Conservation (phyloP, 2,888 invertebrate species). For the Labia minor region DNA sequence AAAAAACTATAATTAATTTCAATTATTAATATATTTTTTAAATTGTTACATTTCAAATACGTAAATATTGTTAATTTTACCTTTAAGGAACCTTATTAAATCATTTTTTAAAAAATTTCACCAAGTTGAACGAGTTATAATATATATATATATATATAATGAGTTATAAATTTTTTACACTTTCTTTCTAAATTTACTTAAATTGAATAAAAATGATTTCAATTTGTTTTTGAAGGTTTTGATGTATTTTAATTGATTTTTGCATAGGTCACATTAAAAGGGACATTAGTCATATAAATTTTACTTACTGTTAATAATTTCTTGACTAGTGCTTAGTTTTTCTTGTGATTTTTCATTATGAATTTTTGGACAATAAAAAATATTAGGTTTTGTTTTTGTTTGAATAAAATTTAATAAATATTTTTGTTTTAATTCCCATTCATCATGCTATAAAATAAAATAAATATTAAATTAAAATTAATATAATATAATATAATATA, state of each 20-base stretch:
- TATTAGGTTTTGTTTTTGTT: slow-evolving; percentile 73
- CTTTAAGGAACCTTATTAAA: no score
- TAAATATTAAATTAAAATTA: not conserved
- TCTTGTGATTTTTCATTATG: slow-evolving; percentile 59
- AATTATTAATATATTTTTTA: not conserved
- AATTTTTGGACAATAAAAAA: slow-evolving; percentile 79
- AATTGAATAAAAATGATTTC: no score
- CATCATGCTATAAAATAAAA: slow-evolving; percentile 42
- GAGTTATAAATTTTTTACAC: no score
- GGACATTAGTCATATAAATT: no score
- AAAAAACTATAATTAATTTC: slow-evolving; percentile 18
- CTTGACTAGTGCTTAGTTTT: slow-evolving; percentile 51
- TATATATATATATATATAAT: no score
- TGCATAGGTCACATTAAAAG: no score
- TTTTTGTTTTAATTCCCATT: slow-evolving; percentile 72
- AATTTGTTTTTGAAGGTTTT: no score
- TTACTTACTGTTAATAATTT: slow-evolving; percentile 51
- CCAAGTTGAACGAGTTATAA: no score
- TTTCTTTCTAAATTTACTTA: no score
- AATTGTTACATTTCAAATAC: no score
- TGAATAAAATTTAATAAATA: slow-evolving; percentile 71
- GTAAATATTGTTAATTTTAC: slow-evolving; percentile 29
- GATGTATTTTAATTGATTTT: no score
- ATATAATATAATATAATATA: slow-evolving; percentile 15
- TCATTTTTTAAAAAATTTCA: no score